Conservation (phyloP, 1,140 invertebrate genomes). For the Drosophila sturtevanti region DNA sequence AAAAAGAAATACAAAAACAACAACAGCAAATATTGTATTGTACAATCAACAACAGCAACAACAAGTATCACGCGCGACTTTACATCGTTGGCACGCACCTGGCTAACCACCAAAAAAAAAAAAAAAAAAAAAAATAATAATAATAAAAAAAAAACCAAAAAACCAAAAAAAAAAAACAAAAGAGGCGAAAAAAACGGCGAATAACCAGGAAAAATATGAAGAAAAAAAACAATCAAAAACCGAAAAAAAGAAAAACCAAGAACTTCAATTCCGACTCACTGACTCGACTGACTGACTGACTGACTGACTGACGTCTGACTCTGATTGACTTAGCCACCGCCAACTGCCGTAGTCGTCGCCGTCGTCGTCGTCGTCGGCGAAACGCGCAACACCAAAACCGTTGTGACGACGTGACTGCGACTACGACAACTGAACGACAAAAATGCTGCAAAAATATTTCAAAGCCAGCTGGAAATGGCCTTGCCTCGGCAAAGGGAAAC, state of each 20-base stretch:
- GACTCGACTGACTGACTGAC: constrained; percentile 18
- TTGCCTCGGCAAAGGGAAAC: constrained; percentile 12
- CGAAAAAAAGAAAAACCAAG: constrained; percentile 14
- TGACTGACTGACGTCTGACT: constrained; percentile 25
- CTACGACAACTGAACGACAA: constrained; percentile 72
- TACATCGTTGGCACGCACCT: constrained; percentile 42
- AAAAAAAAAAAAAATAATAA: constrained; percentile 17
- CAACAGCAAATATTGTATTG: neutral
- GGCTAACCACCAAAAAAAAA: constrained; percentile 18
- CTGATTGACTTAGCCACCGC: constrained; percentile 58
- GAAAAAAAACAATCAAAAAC: constrained; percentile 11
- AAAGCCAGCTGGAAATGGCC: constrained; percentile 16
- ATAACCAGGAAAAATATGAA: constrained; percentile 19
- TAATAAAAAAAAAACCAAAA: constrained; percentile 17
- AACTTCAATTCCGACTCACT: constrained; percentile 5
- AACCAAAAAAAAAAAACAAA: constrained; percentile 12
- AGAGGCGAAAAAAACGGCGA: neutral
- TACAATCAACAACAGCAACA: constrained; percentile 10
- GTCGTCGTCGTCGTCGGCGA: constrained; percentile 24
- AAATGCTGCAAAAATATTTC: constrained; percentile 59
- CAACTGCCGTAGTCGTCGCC: constrained; percentile 31
- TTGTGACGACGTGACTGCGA: constrained; percentile 80
- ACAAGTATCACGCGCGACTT: constrained; percentile 45
- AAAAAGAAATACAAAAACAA: constrained; percentile 15
- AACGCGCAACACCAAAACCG: constrained; percentile 65